Evolutionary conservation across 2,888 invertebrate species (phyloP), one percentile per base, ranked within the genome.

Genomic region (Drosophila kambysellisi): DNA sequence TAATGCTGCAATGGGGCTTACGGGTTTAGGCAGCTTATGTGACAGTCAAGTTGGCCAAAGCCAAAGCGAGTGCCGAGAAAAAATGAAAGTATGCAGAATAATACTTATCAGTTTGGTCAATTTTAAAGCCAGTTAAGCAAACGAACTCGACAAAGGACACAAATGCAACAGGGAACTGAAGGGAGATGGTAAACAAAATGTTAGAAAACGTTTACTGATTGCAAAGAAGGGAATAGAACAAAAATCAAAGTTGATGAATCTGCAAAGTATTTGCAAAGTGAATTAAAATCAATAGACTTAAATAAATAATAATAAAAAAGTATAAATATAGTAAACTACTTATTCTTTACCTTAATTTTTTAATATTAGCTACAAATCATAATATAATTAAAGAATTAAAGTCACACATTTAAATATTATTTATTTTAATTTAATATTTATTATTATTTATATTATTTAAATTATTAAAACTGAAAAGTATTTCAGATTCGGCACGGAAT

Each of bases 1-100:
- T 67, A 61, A 67, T 57, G 67, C 46, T 70, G 74, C 65, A 68
- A 63, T 74, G 61, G 66, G 56, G 82, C 82, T 80, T 80, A 82
- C 69, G 52, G 69, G 59, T 57, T 80, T 65, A 71, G 64, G 58
- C 64, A 48, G 86, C 74, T 80, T 81, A 74, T 69, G 60, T 67
- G 77, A 43, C 83, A 74, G 68, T 68, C 57, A 68, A 68, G 67
- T 53, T 66, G 68, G 56, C 46, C 9, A 39, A 29, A 48, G 17
- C 33, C 43, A 35, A 58, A 51, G 35, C 35, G 43, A 9, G 39
- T 12, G 52, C 37, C 46, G 15, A 25, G n/a, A 30, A 57, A 51
- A 51, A 71, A 29, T 51, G 41, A 70, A 70, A 70, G 61, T 70
- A 58, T 43, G 71, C 54, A 60, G 35, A 70, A 70, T 48, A 51